Evolutionary conservation across 2,797 vertebrate species (phyloP), one percentile per base, ranked within the genome.

Genomic region (Coregonus ussuriensis): DNA sequence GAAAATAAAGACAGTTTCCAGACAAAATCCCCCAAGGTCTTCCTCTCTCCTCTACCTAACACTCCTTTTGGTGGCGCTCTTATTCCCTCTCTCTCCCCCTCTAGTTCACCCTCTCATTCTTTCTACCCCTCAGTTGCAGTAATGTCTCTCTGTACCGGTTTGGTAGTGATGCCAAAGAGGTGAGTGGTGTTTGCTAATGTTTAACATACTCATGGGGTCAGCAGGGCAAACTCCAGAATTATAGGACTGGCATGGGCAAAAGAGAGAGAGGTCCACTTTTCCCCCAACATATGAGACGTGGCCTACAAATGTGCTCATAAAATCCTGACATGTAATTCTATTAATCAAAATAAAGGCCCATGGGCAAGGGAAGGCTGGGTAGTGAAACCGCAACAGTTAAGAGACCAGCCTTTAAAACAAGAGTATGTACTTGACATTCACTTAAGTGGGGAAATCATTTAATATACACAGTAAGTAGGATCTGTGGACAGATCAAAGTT

Each of bases 151-250:
- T 47, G 41, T 47, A 37, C 15, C 33, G 1, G 16, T 16, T 68
- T 15, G 2, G 53, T 75, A 82, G 83, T 87, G 69, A 75, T 74
- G 70, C 76, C 79, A 41, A n/a, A 47, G 69, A 83, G 84, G 77
- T 82, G 74, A 87, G 83, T 62, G 67, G 69, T 82, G 21, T 68
- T 74, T 62, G 85, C 86, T 85, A 91, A 92, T 88, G 82, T 73
- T 89, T 90, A 89, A 89, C 81, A 68, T 82, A 78, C 70, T 82
- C 80, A 85, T 76, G 70, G 83, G 82, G 84, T 88, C 80, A 82
- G 75, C 81, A 33, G 79, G 75, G 75, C 74, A 86, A 89, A 86
- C 83, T 82, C 73, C 82, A 86, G 74, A 83, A 25, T 25, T 25
- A 25, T 25, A 25, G 25, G 25, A 83, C 81, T 47, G 41, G 51